phyloP scores from a whole-genome alignment of 2,113 vertebrate genomes.

The Pogona vitticeps region DNA sequence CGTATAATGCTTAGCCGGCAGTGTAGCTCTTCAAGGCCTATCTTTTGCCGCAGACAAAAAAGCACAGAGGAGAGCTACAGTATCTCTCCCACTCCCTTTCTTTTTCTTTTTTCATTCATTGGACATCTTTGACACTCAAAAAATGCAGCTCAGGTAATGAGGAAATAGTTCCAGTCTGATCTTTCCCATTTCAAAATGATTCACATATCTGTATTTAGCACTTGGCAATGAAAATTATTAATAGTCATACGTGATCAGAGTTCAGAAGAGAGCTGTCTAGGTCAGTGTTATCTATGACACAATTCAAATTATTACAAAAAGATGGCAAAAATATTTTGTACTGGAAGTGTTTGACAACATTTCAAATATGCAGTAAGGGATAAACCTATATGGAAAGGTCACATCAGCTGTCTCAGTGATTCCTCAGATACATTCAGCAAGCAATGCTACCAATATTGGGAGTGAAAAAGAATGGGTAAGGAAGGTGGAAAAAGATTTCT shows the following conservation, averaged over 20 bases:
- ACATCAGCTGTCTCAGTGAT: not conserved
- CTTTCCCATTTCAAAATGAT: not conserved
- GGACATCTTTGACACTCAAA: slow-evolving; percentile 12
- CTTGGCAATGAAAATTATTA: slow-evolving; percentile 22
- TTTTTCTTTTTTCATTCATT: not conserved
- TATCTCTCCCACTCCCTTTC: not conserved
- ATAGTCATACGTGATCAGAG: not conserved
- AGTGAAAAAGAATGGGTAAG: not conserved
- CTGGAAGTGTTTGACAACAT: not conserved
- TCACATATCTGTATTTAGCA: slow-evolving; percentile 16
- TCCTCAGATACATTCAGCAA: not conserved
- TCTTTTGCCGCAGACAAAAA: not conserved
- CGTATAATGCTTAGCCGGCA: not conserved
- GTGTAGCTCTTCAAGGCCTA: not conserved
- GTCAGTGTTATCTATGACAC: not conserved
- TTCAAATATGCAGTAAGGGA: not conserved
- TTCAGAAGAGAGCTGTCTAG: not conserved
- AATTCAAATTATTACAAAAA: not conserved
- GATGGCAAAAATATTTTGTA: not conserved
- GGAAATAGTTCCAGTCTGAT: slow-evolving; percentile 13
- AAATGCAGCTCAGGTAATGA: slow-evolving; percentile 12
- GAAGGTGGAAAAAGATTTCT: not conserved
- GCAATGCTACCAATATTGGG: not conserved
- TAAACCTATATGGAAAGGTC: not conserved
- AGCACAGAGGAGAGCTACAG: not conserved